phyloP scores from a whole-genome alignment of 2,113 vertebrate genomes.

The Bubo bubo region DNA sequence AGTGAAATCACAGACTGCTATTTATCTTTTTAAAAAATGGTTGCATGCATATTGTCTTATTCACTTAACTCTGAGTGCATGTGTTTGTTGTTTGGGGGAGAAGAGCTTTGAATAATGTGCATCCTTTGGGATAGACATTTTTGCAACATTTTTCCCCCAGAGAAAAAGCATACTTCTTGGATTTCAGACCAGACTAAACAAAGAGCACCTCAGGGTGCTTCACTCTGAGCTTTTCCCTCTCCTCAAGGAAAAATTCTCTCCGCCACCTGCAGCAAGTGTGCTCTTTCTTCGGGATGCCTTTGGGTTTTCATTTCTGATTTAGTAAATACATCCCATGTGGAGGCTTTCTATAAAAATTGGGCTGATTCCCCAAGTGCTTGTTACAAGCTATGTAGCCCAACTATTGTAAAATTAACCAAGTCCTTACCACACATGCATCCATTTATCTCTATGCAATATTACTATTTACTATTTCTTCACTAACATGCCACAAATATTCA shows the following conservation, averaged over 20 bases:
- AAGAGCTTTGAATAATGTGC: not conserved
- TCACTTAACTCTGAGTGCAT: not conserved
- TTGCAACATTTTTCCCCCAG: not conserved
- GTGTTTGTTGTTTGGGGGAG: not conserved
- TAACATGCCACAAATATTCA: not conserved
- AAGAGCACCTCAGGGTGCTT: not conserved
- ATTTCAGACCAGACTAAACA: not conserved
- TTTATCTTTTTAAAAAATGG: not conserved
- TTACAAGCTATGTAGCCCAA: not conserved
- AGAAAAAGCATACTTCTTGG: not conserved
- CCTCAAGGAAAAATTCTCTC: not conserved
- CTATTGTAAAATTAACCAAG: not conserved
- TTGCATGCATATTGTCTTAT: not conserved
- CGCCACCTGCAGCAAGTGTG: not conserved
- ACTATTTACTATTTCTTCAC: not conserved
- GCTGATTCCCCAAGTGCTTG: not conserved
- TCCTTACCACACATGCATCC: not conserved
- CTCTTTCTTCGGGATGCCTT: not conserved
- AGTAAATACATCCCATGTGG: not conserved
- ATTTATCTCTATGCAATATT: not conserved
- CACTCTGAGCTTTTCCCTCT: not conserved
- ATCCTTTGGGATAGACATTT: not conserved
- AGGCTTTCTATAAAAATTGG: not conserved
- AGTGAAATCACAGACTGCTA: not conserved
- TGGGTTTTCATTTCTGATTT: not conserved